Conservation (phyloP, 2,113 vertebrate species). For the Emydura subglobosa region DNA sequence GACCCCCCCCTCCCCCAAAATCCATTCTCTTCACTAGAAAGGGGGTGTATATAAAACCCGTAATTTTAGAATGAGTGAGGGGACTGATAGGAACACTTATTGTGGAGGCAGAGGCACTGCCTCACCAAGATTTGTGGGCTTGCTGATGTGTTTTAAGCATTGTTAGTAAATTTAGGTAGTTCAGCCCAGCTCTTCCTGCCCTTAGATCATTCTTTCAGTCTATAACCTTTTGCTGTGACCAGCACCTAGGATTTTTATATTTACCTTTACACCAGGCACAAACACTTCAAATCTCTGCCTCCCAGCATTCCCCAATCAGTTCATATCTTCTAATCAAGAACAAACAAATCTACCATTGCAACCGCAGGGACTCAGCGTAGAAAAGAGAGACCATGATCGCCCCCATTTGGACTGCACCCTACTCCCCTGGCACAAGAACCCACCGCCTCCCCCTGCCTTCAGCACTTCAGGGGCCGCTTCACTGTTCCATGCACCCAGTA, state of each 20-base stretch:
- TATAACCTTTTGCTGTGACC: neutral
- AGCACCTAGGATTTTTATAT: too few species aligned
- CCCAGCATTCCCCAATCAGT: too few species aligned
- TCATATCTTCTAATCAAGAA: neutral
- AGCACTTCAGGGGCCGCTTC: too few species aligned
- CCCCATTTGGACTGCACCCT: too few species aligned
- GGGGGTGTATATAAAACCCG: neutral
- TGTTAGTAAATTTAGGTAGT: neutral
- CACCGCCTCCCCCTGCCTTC: too few species aligned
- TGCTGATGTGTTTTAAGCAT: neutral
- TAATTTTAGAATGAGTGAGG: neutral
- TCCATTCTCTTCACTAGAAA: neutral
- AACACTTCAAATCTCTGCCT: too few species aligned
- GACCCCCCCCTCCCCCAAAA: neutral
- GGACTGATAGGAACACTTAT: neutral
- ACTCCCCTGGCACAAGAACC: too few species aligned
- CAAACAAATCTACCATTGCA: neutral
- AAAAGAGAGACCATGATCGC: too few species aligned
- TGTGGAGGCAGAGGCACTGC: neutral
- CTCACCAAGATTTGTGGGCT: neutral
- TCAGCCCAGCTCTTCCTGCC: neutral
- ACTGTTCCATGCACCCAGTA: too few species aligned
- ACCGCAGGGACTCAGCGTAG: too few species aligned
- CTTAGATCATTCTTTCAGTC: neutral
- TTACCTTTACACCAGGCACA: too few species aligned